phyloP scores from a whole-genome alignment of 2,797 vertebrate species.

The Eupleurogrammus muticus region DNA sequence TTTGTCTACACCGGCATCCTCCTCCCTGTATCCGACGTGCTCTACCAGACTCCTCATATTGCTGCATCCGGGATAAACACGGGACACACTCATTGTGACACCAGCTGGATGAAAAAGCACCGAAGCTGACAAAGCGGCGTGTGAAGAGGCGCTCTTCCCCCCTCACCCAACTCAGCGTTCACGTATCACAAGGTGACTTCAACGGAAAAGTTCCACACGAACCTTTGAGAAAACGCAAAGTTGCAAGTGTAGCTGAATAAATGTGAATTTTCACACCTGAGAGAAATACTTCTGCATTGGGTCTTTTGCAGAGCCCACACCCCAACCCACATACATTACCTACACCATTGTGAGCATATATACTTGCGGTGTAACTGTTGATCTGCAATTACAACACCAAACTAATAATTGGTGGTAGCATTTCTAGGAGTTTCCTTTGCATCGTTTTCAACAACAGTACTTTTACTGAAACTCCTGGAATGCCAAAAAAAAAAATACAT shows the following conservation, averaged over 20 bases:
- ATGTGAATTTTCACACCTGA: conserved; percentile 22
- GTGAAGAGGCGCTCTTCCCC: conserved; percentile 14
- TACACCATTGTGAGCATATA: too few species aligned
- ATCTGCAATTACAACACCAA: too few species aligned
- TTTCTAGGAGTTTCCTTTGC: too few species aligned
- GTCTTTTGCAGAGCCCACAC: too few species aligned
- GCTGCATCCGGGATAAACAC: conserved; percentile 71
- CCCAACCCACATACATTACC: too few species aligned
- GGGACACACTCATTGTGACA: conserved; percentile 60
- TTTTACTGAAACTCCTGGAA: too few species aligned
- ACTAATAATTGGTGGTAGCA: too few species aligned
- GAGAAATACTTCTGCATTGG: neutral
- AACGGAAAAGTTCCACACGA: conserved; percentile 70
- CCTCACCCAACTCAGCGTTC: conserved; percentile 54
- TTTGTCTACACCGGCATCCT: conserved; percentile 66
- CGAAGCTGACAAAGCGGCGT: conserved; percentile 43
- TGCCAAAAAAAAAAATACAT: too few species aligned
- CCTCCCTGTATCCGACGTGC: conserved; percentile 47
- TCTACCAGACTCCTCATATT: conserved; percentile 52
- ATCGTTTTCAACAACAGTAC: too few species aligned
- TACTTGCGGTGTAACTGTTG: too few species aligned
- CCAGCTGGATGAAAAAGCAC: conserved; percentile 68
- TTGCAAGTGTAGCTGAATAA: conserved; percentile 27
- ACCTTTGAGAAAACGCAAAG: conserved; percentile 46
- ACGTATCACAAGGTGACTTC: conserved; percentile 74